Conservation (phyloP, 2,113 vertebrate species). For the Hippocampus zosterae region DNA sequence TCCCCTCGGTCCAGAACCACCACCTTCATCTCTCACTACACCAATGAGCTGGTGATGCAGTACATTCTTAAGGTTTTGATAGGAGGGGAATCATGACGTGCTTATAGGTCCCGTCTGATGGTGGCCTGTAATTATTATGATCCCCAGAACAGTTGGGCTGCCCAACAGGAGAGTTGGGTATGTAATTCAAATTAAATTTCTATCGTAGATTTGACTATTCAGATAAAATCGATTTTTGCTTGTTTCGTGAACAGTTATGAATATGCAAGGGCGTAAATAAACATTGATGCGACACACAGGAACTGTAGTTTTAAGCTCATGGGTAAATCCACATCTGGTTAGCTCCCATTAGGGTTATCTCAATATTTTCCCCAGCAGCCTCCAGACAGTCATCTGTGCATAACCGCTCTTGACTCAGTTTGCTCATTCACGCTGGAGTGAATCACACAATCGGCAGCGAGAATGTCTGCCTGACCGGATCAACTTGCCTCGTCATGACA, state of each 20-base stretch:
- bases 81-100: slow-evolving; percentile 22
- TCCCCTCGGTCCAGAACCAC: slow-evolving; percentile 26
- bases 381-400: too few relatives aligned
- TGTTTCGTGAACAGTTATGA: too few relatives aligned
- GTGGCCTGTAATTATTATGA: neutral
- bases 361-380: too few relatives aligned
- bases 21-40: slow-evolving; percentile 45
- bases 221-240: too few relatives aligned
- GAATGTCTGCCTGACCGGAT: slow-evolving; percentile 19
- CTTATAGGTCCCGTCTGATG: slow-evolving; percentile 30
- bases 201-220: too few relatives aligned
- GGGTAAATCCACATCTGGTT: neutral
- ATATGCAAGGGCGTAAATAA: too few relatives aligned
- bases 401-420: too few relatives aligned
- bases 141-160: too few relatives aligned
- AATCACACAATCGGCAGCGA: too few relatives aligned
- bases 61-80: slow-evolving; percentile 23
- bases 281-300: neutral
- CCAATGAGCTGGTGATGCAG: slow-evolving; percentile 29
- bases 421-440: too few relatives aligned
- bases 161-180: neutral
- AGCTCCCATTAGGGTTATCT: too few relatives aligned
- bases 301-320: slow-evolving; percentile 15
- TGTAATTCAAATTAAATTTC: too few relatives aligned
- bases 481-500: slow-evolving; percentile 38